Evolutionary conservation across 2,113 vertebrate genomes (phyloP).

Genomic region (Mobula hypostoma): DNA sequence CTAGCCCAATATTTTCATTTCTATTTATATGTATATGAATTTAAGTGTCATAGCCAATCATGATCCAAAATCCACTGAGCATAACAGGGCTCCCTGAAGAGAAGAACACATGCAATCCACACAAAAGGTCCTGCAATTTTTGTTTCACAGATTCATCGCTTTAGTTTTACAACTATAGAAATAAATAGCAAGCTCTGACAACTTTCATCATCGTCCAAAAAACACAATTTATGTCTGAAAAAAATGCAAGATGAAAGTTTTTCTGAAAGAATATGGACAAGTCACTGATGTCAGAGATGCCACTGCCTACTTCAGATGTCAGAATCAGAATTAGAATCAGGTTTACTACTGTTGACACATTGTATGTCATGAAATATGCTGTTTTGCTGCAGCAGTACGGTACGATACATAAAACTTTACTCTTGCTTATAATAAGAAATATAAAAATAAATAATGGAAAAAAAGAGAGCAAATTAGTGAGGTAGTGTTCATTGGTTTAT

Average conservation of each 20-base stretch:
- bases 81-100: background rate
- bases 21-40: slow-evolving; percentile 40
- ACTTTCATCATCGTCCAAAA: background rate
- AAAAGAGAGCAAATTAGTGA: too few relatives aligned
- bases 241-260: background rate
- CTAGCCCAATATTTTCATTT: slow-evolving; percentile 35
- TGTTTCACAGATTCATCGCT: background rate
- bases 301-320: background rate
- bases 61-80: background rate
- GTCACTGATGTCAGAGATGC: background rate
- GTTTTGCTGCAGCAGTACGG: too few relatives aligned
- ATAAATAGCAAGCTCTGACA: background rate
- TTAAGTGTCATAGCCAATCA: slow-evolving; percentile 16
- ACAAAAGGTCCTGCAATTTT: background rate
- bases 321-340: background rate
- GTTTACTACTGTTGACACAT: too few relatives aligned
- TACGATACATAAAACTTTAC: too few relatives aligned
- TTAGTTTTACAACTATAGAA: background rate
- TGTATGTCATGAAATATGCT: too few relatives aligned
- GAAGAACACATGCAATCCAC: background rate
- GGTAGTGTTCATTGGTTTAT: too few relatives aligned
- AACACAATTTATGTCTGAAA: background rate
- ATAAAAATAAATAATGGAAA: too few relatives aligned
- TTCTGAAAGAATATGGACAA: background rate
- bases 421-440: too few relatives aligned